Evolutionary conservation across 2,113 vertebrate genomes (phyloP).

Genomic region (Odontesthes bonariensis): DNA sequence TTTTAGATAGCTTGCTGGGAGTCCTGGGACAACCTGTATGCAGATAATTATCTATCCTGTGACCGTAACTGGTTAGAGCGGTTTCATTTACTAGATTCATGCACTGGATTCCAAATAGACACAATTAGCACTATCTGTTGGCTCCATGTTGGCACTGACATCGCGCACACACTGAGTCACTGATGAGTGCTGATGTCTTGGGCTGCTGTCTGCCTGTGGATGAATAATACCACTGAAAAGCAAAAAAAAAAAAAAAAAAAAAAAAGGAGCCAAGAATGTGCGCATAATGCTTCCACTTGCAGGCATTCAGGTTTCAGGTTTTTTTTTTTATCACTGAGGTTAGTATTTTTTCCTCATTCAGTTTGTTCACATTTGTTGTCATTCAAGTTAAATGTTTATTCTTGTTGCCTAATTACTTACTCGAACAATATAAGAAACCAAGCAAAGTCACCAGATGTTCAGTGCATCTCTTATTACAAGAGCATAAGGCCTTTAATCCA

Average conservation of each 20-base stretch:
- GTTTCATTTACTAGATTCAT: slow-evolving; percentile 46
- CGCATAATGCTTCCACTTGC: neutral
- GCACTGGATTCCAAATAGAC: slow-evolving; percentile 47
- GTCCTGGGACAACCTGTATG: slow-evolving; percentile 8
- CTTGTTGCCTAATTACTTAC: neutral
- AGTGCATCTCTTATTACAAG: slow-evolving; percentile 53
- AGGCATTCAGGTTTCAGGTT: neutral
- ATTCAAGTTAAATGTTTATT: neutral
- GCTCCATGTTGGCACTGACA: slow-evolving; percentile 52
- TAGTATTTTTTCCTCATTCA: neutral
- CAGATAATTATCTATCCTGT: slow-evolving; percentile 26
- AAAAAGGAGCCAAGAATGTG: slow-evolving; percentile 14
- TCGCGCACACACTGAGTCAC: slow-evolving; percentile 59
- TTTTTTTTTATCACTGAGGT: neutral
- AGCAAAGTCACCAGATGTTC: slow-evolving; percentile 28
- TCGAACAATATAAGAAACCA: slow-evolving; percentile 4
- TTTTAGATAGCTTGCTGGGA: neutral
- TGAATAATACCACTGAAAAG: slow-evolving; percentile 19
- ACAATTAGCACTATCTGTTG: slow-evolving; percentile 54
- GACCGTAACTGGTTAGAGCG: slow-evolving; percentile 26
- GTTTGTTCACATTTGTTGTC: neutral
- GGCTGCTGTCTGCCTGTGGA: slow-evolving; percentile 48
- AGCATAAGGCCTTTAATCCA: slow-evolving; percentile 42
- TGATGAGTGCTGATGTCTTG: slow-evolving; percentile 36
- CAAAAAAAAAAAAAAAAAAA: slow-evolving; percentile 5